Base-by-base conservation (phyloP, 2,113 vertebrate genomes). In the Calypte anna region DNA sequence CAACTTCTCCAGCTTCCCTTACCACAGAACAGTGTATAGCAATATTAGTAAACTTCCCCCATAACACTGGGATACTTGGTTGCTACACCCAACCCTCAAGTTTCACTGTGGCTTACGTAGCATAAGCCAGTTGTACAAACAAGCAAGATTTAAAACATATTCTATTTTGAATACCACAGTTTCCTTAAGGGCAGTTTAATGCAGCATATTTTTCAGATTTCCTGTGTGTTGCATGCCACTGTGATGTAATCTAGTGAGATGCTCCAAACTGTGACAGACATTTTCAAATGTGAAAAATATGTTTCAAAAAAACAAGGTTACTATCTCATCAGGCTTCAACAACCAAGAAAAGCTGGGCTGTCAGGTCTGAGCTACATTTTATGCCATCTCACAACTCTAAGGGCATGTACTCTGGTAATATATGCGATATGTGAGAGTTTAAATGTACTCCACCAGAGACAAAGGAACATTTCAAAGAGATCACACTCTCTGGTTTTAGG, bases 181-280 rank as follows among this genome's bases (percentile, higher is more conserved):
- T 96, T 97, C 96, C 96, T 95, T 88, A 91, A 86, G 95, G 95
- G 91, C 90, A 93, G 88, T 95, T 97, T 94, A 93, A 93, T 93
- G 90, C 88, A 97, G 93, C 96, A 97, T 96, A 96, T 95, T 96
- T 96, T 97, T 96, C 90, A 96, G 86, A 97, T 97, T 97, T 96
- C 95, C 90, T 96, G 82, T 90, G 91, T 92, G 76, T 64, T 92
- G 91, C 91, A 90, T 94, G 90, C 94, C 95, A 97, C 97, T 97
- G 96, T 97, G 91, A 98, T 94, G 93, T 97, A 96, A 97, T 95
- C 88, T 92, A 82, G 72, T 0, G 5, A 95, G 95, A 93, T 96
- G 94, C 89, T 94, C 84, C 96, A 97, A 91, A 97, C 68, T 93
- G 93, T 93, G 94, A 93, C 72, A 82, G 92, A 95, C 87, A 79